These are phyloP conservation scores for Takifugu bimaculatus DNA, from an alignment of 2,113 vertebrate genomes.

Conservation along the genomic window DNA sequence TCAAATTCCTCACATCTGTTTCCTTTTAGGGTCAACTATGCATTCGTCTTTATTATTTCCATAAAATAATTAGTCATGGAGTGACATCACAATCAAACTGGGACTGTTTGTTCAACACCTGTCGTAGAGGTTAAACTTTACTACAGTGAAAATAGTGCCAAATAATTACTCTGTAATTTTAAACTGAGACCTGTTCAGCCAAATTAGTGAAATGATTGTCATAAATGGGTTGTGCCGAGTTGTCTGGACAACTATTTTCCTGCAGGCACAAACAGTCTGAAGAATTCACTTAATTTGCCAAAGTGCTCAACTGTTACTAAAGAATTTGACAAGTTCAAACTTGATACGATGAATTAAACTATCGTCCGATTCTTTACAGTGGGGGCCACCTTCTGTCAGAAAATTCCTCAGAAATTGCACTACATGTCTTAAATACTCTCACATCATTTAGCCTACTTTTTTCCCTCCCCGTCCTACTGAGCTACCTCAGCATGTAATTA, in stretches of 20 bases:
- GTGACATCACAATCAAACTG: too few species aligned
- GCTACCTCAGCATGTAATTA: conserved; percentile 33
- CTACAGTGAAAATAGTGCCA: not conserved
- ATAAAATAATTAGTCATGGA: too few species aligned
- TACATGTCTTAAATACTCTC: conserved; percentile 61
- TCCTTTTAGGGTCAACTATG: too few species aligned
- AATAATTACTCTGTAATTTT: not conserved
- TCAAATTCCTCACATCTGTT: too few species aligned
- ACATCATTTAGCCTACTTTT: conserved; percentile 50
- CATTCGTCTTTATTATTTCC: too few species aligned
- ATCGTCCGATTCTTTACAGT: conserved; percentile 49
- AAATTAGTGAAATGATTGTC: conserved; percentile 25
- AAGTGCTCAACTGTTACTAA: conserved; percentile 40
- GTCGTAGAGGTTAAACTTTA: not conserved
- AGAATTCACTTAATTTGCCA: not conserved
- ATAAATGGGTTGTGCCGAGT: conserved; percentile 29
- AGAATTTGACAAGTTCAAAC: conserved; percentile 56
- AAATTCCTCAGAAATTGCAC: conserved; percentile 58
- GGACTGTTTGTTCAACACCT: not conserved
- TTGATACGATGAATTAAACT: conserved; percentile 48
- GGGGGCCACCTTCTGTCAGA: conserved; percentile 24
- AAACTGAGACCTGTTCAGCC: conserved; percentile 12
- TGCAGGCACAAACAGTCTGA: conserved; percentile 33
- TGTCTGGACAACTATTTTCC: conserved; percentile 49
- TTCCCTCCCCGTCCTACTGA: conserved; percentile 10